These are phyloP conservation scores for Tretioscincus oriximinensis DNA, from an alignment of 2,113 vertebrate genomes.

Conservation along the genomic window DNA sequence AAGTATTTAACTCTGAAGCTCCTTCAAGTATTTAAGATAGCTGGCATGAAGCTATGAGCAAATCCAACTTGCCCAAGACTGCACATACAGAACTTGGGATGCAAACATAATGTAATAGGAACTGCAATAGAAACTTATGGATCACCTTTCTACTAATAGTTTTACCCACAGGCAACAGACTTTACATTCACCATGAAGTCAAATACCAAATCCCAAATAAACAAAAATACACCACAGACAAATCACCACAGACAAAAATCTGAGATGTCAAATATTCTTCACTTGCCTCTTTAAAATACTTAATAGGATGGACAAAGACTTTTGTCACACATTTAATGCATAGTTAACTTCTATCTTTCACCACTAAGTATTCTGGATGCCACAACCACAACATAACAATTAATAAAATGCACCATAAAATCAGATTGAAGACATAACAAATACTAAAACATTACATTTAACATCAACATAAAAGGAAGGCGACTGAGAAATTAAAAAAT, in stretches of 20 bases:
- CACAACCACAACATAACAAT: no score
- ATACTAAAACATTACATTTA: no score
- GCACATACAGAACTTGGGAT: not conserved
- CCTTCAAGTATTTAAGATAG: not conserved
- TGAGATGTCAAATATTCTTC: not conserved
- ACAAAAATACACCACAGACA: not conserved
- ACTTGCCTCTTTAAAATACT: not conserved
- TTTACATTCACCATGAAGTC: not conserved
- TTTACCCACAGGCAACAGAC: not conserved
- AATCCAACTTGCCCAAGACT: not conserved
- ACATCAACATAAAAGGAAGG: no score
- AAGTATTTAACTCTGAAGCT: not conserved
- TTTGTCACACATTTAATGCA: not conserved
- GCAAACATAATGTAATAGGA: fast-evolving
- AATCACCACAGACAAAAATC: not conserved
- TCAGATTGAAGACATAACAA: no score
- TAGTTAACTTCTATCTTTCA: no score
- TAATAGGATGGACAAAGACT: not conserved
- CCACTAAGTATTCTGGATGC: no score
- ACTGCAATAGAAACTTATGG: not conserved
- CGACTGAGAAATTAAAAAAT: no score
- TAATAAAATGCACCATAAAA: no score
- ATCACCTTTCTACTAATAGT: not conserved
- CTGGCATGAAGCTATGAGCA: not conserved
- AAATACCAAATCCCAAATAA: not conserved